Conservation (phyloP, 2,113 vertebrate species). For the Chunga burmeisteri region DNA sequence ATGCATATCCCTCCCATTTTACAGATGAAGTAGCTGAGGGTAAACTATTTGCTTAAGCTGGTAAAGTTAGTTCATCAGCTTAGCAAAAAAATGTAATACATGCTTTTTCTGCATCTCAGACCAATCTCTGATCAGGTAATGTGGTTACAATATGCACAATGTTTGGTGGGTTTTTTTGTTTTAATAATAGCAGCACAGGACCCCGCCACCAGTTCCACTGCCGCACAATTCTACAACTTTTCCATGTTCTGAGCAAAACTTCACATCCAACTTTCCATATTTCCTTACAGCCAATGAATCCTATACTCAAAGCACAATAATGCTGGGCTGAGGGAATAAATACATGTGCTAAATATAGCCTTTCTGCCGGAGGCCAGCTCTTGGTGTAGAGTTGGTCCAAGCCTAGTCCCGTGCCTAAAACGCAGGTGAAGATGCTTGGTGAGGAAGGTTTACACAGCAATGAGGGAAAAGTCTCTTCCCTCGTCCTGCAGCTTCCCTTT, state of each 20-base stretch:
- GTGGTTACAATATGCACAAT: rapidly evolving
- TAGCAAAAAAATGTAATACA: not conserved
- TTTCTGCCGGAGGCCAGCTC: not conserved
- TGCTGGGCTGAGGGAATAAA: not conserved
- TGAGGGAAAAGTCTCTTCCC: not conserved
- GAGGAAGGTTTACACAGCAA: rapidly evolving
- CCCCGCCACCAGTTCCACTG: not conserved
- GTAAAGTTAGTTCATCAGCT: not conserved
- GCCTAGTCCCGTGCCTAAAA: not conserved
- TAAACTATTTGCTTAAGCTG: not conserved
- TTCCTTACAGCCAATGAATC: not conserved
- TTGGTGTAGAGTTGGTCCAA: not conserved
- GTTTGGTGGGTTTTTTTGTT: not conserved
- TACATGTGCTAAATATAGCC: rapidly evolving
- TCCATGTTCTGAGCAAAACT: not conserved
- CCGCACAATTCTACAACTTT: not conserved
- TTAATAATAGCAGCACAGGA: not conserved
- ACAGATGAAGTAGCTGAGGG: not conserved
- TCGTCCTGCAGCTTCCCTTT: not conserved
- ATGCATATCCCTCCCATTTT: not conserved
- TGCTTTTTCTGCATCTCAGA: not conserved
- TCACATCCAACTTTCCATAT: not conserved
- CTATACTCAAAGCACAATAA: rapidly evolving
- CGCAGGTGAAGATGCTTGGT: not conserved
- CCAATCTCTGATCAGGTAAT: not conserved